phyloP scores from a whole-genome alignment of 2,888 invertebrate species.

The Drosophila anceps region DNA sequence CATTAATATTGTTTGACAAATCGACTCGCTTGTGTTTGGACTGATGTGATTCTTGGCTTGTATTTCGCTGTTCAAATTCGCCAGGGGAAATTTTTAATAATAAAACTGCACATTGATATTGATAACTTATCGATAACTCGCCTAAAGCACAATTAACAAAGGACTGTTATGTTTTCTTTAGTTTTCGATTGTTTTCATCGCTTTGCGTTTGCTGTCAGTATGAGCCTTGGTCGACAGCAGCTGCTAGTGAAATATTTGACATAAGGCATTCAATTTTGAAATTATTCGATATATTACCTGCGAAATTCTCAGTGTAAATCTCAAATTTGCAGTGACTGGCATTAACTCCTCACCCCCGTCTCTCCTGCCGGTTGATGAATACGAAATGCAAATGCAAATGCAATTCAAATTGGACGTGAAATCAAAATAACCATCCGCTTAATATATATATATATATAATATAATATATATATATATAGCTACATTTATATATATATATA shows the following conservation, averaged over 20 bases:
- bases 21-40: neutral
- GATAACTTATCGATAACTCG: too few species aligned
- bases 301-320: slow-evolving; percentile 41
- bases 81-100: too few species aligned
- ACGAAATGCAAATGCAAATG: slow-evolving; percentile 35
- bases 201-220: slow-evolving; percentile 31
- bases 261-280: slow-evolving; percentile 39
- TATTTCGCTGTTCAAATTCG: too few species aligned
- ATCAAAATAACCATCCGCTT: slow-evolving; percentile 11
- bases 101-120: too few species aligned
- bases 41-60: too few species aligned
- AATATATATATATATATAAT: slow-evolving; percentile 8
- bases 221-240: neutral
- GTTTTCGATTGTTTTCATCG: too few species aligned
- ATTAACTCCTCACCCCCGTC: slow-evolving; percentile 5
- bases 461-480: neutral
- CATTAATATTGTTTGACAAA: neutral
- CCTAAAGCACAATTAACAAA: too few species aligned
- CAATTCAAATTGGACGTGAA: slow-evolving; percentile 30
- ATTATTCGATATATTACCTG: slow-evolving; percentile 28
- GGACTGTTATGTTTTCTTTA: too few species aligned
- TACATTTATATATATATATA: slow-evolving; percentile 2
- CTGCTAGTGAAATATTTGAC: slow-evolving; percentile 5
- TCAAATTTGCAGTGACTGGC: slow-evolving; percentile 41
- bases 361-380: slow-evolving; percentile 7